These are phyloP conservation scores for Borostomias antarcticus DNA, from an alignment of 2,797 vertebrate species.

Conservation along the genomic window DNA sequence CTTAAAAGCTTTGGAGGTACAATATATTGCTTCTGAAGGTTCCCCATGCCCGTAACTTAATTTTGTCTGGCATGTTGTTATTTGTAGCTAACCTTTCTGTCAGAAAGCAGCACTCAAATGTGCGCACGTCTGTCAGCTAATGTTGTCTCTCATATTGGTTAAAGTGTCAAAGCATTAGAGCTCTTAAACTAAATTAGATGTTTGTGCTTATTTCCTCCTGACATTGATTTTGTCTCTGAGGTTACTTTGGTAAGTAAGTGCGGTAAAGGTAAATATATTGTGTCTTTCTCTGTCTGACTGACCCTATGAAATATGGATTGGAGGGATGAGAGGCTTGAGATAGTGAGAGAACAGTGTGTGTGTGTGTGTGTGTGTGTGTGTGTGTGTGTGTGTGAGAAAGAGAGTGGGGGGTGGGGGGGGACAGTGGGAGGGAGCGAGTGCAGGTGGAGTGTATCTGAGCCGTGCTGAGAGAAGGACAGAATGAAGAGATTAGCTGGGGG, in stretches of 20 bases:
- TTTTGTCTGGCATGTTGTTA: conserved; percentile 3
- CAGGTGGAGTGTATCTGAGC: neutral
- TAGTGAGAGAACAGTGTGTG: too few species aligned
- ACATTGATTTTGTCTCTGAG: neutral
- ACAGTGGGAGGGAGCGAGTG: neutral
- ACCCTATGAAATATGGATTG: too few species aligned
- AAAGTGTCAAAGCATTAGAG: neutral
- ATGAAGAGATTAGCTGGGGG: neutral
- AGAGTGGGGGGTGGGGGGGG: too few species aligned
- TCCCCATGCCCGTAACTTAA: conserved; percentile 1
- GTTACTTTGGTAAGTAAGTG: neutral
- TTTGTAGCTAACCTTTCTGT: conserved; percentile 17
- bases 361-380: too few species aligned
- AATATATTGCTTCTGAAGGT: conserved; percentile 23
- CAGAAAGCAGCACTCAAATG: conserved; percentile 1
- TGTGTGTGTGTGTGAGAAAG: neutral
- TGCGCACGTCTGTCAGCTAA: conserved; percentile 2
- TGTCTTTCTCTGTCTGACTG: too few species aligned
- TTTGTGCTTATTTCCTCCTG: neutral
- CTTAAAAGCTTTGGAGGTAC: conserved; percentile 24
- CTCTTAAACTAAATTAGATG: neutral
- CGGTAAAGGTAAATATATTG: neutral
- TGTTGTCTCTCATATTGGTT: neutral
- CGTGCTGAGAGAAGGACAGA: conserved; percentile 1
- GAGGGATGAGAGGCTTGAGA: neutral